Base-by-base conservation (phyloP, 2,888 invertebrate genomes). In the Diplazon laetatorius region DNA sequence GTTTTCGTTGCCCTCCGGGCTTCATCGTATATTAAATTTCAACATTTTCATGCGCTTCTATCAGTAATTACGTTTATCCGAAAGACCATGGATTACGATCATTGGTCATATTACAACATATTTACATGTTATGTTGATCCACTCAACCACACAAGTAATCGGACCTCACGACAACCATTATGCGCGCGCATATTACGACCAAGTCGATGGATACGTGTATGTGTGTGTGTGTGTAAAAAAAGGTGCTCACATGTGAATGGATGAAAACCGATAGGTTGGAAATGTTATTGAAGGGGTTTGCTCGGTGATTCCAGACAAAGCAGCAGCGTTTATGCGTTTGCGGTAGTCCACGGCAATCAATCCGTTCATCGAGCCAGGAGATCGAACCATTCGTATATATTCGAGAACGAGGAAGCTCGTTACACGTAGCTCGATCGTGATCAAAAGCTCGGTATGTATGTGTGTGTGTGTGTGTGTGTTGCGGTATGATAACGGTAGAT, bases 251-350 rank as follows among this genome's bases (percentile, higher is more conserved):
- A 35, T 30, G 30, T 30, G 30, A 35, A 16, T 35, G 9, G 30
- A 6, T 20, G 50, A 10, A 39, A 59, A 59, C 39, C 37, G 6
- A 10, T 12, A 52, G 42, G 39, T 71, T 25, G 10, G 35, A 30
- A 62, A 57, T 52, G 72, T 72, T 39, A 77, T 68, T 77, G 30
- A 50, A 68, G 48, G 39, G 62, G 52, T 72, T 59, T 59, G 48
- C 57, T 50, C 39, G 72, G 76, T 66, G 76, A 79, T 72, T 72
- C 44, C 68, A 25, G 60, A 75, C 78, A 76, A 79, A 76, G 75
- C 76, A 76, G 75, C 76, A 52, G 50, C 68, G 68, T 50, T 79
- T 69, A 69, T 63, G 48, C 71, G 44, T 55, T 66, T 44, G 72
- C 44, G 76, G 79, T 76, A 62, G 57, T 22, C 76, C 72, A 30